These are phyloP conservation scores for Eremophila alpestris DNA, from an alignment of 2,797 vertebrate genomes.

Conservation along the genomic window DNA sequence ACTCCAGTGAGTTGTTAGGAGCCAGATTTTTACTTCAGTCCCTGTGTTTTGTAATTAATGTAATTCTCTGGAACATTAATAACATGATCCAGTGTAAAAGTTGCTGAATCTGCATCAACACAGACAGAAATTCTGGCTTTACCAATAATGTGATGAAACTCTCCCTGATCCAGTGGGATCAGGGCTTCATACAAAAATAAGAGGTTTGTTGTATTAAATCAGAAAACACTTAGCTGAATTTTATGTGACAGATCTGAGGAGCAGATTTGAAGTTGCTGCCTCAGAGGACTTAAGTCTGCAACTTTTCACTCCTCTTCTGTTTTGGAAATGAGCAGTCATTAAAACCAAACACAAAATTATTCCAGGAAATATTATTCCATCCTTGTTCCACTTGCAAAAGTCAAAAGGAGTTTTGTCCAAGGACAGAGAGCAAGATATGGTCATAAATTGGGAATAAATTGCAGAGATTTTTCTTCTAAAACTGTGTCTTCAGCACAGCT, in stretches of 20 bases:
- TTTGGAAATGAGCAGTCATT: constrained; percentile 42
- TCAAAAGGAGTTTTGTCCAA: constrained; percentile 42
- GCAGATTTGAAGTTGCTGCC: not conserved
- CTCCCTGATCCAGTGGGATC: not conserved
- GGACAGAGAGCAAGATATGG: constrained; percentile 2
- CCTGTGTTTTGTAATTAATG: not conserved
- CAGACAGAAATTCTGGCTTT: not conserved
- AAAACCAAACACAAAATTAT: constrained; percentile 42
- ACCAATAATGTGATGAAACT: not conserved
- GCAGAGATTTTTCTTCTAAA: constrained; percentile 35
- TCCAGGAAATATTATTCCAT: constrained; percentile 52
- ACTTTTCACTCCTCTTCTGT: not conserved
- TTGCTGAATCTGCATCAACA: not conserved
- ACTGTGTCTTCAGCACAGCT: constrained; percentile 1
- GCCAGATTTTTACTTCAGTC: not conserved
- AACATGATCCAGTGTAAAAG: not conserved
- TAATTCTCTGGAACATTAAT: not conserved
- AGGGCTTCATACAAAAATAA: not conserved
- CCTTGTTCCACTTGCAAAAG: constrained; percentile 38
- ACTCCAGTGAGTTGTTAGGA: not conserved
- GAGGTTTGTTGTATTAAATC: not conserved
- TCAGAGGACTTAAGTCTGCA: not conserved
- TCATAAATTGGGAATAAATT: constrained; percentile 17
- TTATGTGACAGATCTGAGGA: not conserved
- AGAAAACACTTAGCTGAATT: not conserved